Conservation (phyloP, 1,140 invertebrate species). For the Drosophila littoralis region DNA sequence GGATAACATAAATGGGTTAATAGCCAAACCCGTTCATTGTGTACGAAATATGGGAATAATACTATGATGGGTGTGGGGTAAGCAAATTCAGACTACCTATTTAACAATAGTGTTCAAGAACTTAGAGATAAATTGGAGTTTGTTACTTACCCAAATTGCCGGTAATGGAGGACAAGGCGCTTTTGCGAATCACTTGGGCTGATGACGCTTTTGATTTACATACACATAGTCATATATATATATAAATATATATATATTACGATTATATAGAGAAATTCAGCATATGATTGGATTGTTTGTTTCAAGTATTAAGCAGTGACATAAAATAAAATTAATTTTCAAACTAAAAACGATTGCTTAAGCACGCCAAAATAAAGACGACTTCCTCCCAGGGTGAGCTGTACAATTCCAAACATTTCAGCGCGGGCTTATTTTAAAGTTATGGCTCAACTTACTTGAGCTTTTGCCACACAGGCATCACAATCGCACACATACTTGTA, state of each 20-base stretch:
- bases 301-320: conserved; percentile 52
- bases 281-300: conserved; percentile 66
- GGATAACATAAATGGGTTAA: background rate
- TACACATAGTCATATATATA: conserved; percentile 76
- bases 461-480: background rate
- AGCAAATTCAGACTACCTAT: conserved; percentile 61
- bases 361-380: conserved; percentile 8
- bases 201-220: conserved; percentile 84
- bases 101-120: conserved; percentile 56
- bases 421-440: conserved; percentile 32
- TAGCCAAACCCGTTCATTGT: conserved; percentile 14
- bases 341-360: conserved; percentile 17
- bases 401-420: conserved; percentile 30
- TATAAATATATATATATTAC: conserved; percentile 56
- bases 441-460: conserved; percentile 25
- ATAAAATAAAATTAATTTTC: conserved; percentile 32
- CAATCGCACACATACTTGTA: conserved; percentile 3
- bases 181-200: conserved; percentile 84
- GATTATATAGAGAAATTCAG: conserved; percentile 71
- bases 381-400: conserved; percentile 5
- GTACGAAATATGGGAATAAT: conserved; percentile 12
- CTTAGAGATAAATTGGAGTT: conserved; percentile 54
- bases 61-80: conserved; percentile 7
- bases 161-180: conserved; percentile 84
- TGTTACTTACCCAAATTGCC: conserved; percentile 83